Percentiles rank a stretch among this genome's conserved stretches.
Evolutionary conservation across 1,140 invertebrate species (phyloP).

Genomic region (Luehdorfia chinensis): DNA sequence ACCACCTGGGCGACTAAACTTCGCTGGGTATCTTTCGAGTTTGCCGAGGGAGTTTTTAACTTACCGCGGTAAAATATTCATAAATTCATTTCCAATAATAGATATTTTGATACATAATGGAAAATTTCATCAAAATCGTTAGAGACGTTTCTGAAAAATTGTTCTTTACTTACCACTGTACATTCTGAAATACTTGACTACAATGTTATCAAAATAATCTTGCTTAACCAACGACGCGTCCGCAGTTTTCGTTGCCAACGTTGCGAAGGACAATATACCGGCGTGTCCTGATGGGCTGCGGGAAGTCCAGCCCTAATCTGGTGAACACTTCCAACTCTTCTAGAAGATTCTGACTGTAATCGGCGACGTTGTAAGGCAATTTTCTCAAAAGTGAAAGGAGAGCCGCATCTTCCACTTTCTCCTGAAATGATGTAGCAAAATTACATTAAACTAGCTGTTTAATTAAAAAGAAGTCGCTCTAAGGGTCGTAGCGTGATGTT

Average conservation of each 20-base stretch:
- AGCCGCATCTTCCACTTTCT: constrained; percentile 57
- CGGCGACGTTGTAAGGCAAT: constrained; percentile 63
- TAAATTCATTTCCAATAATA: too few relatives aligned
- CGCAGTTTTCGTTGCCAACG: constrained; percentile 83
- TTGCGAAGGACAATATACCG: constrained; percentile 83
- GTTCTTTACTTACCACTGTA: constrained; percentile 72
- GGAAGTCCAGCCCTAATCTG: constrained; percentile 55
- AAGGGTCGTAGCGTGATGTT: too few relatives aligned
- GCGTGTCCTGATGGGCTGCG: constrained; percentile 80
- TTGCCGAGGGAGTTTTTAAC: too few relatives aligned
- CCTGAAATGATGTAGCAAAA: constrained; percentile 27
- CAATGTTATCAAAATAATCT: constrained; percentile 84
- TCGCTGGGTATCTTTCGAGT: too few relatives aligned
- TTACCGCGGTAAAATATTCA: too few relatives aligned
- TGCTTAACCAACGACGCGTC: constrained; percentile 71
- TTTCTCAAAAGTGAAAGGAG: constrained; percentile 60
- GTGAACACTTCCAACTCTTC: constrained; percentile 61
- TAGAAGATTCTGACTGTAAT: constrained; percentile 60
- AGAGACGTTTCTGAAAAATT: too few relatives aligned
- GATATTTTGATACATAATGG: too few relatives aligned
- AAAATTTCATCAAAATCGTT: too few relatives aligned
- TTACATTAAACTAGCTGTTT: not conserved
- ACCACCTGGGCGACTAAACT: too few relatives aligned
- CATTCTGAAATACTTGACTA: constrained; percentile 82
- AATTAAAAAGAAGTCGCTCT: not conserved